Conservation (phyloP, 2,888 invertebrate species). For the Stenurella melanura region DNA sequence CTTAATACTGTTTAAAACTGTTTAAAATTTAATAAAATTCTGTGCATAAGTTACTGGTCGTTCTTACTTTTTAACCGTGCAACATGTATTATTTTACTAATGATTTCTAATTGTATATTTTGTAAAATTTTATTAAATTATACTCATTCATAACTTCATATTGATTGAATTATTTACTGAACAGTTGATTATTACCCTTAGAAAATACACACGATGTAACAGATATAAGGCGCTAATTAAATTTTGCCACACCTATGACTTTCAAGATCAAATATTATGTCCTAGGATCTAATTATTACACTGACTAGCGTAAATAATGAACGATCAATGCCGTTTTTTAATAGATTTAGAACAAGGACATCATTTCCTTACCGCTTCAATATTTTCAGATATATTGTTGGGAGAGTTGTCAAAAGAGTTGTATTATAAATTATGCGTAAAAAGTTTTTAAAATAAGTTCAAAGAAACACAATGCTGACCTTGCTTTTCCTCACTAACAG, state of each 20-base stretch:
- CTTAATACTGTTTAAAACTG: no score
- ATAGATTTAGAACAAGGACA: slow-evolving; percentile 22
- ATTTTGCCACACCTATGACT: background rate
- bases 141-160: no score
- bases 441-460: slow-evolving; percentile 29
- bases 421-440: slow-evolving; percentile 20
- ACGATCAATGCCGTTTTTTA: background rate
- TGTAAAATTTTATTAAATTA: no score
- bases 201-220: no score
- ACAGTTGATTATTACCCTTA: no score
- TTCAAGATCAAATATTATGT: background rate
- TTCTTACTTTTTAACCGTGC: no score
- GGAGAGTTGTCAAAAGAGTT: slow-evolving; percentile 23
- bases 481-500: slow-evolving; percentile 21
- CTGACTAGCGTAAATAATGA: background rate
- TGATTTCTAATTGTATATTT: no score
- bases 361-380: slow-evolving; percentile 1
- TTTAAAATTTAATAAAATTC: no score
- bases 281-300: slow-evolving; percentile 1
- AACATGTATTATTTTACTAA: no score
- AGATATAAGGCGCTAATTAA: background rate
- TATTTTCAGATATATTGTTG: slow-evolving; percentile 17
- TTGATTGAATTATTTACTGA: no score
- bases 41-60: no score
- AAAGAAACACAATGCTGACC: slow-evolving; percentile 32